phyloP scores from a whole-genome alignment of 2,888 invertebrate genomes.

The Cordilura impudica region DNA sequence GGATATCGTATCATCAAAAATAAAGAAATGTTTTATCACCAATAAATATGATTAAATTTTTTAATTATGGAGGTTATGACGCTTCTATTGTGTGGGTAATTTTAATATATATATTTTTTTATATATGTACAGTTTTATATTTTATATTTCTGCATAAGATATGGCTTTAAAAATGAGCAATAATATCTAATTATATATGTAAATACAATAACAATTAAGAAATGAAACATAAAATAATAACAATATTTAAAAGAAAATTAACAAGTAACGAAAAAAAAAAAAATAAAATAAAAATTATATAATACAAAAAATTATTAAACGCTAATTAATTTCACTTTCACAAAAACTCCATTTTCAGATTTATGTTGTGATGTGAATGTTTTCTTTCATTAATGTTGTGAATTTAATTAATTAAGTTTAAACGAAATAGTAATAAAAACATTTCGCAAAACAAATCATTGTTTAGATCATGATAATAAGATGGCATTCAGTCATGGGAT shows the following conservation, averaged over 20 bases:
- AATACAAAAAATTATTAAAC: conserved; percentile 19
- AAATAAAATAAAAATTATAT: conserved; percentile 21
- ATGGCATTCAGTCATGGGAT: conserved; percentile 63
- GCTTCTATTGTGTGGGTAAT: too few species aligned
- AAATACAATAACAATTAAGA: conserved; percentile 13
- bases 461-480: conserved; percentile 26
- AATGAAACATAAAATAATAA: conserved; percentile 28
- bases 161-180: conserved; percentile 31
- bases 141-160: neutral
- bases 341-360: conserved; percentile 20
- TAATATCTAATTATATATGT: conserved; percentile 31
- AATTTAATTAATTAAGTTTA: conserved; percentile 43
- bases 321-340: conserved; percentile 41
- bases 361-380: neutral
- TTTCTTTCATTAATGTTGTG: conserved; percentile 11
- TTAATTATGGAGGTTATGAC: too few species aligned
- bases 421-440: neutral
- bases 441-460: conserved; percentile 7
- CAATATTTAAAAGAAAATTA: conserved; percentile 26
- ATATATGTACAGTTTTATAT: neutral
- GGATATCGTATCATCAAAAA: too few species aligned
- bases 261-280: conserved; percentile 9
- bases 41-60: too few species aligned
- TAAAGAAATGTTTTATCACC: too few species aligned
- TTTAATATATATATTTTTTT: conserved; percentile 7